Evolutionary conservation across 2,888 invertebrate genomes (phyloP).

Genomic region (Erebia aethiops): DNA sequence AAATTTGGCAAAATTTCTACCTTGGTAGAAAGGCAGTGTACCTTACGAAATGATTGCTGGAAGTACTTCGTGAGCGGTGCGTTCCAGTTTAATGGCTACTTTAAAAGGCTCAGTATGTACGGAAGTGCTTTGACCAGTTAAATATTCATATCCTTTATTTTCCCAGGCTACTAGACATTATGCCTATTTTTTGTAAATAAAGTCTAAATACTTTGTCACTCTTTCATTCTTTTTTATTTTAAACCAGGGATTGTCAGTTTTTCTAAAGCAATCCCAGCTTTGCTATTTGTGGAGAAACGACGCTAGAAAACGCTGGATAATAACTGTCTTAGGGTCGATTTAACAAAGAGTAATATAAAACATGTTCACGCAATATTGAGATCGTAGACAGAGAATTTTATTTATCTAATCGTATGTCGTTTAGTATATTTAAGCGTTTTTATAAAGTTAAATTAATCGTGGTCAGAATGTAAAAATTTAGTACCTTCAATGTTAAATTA

Average conservation of each 20-base stretch:
- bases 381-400: slow-evolving; percentile 39
- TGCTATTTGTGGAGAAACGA: slow-evolving; percentile 1
- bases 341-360: slow-evolving; percentile 32
- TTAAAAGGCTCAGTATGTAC: slow-evolving; percentile 28
- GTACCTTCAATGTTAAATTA: no score
- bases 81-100: slow-evolving; percentile 31
- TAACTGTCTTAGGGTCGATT: neutral
- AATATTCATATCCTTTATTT: slow-evolving; percentile 6
- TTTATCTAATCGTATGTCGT: no score
- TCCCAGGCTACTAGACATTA: no score
- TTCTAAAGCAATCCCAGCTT: neutral
- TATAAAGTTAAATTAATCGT: no score
- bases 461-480: no score
- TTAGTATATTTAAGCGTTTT: no score
- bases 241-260: neutral
- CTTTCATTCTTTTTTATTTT: neutral
- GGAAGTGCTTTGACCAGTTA: slow-evolving; percentile 28
- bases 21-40: no score
- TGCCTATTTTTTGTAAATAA: neutral
- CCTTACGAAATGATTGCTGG: no score
- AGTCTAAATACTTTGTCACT: neutral
- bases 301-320: neutral
- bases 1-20: no score
- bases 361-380: slow-evolving; percentile 37
- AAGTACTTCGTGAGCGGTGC: slow-evolving; percentile 12